Base-by-base conservation (phyloP, 1,140 invertebrate species). In the Lasaia peninsularis region DNA sequence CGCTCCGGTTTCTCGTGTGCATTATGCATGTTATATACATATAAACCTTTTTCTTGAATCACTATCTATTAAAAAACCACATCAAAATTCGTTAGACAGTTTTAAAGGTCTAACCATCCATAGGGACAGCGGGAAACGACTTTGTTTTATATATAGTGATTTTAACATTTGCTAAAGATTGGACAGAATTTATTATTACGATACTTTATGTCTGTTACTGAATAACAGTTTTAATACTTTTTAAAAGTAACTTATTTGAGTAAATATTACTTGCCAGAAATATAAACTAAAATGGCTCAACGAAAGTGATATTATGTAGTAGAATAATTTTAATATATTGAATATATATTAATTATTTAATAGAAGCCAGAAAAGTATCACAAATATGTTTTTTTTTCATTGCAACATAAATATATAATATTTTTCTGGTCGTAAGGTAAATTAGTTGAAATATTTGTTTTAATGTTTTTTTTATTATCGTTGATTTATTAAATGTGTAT, bases 401-500 rank as follows among this genome's bases (percentile, higher is more conserved):
- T 28, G 10, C 40, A 44, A 3, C 1, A 44, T 44, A 44, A 44
- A 37, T 14, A 20, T 20, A 18, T 18, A 21, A 44, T 44, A 14
- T 44, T 18, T 44, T 16, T 44, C 37, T 44, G 40, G 40, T 18
- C 40, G 16, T 18, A 11, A 44, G 14, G 11, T 44, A 44, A 44
- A 44, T 35, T 35, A 12, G n/a, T 35, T 35, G 6, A 35, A 35
- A 44, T 44, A 18, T 44, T 44, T 44, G 40, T 20, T 60, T 60
- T 40, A 50, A 56, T 52, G 57, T 60, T 57, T n/a, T n/a, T n/a
- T 44, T 62, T 54, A 54, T 31, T 52, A 58, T 63, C 67, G 72
- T 74, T 73, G 62, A 68, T 71, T 60, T 62, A 66, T 67, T 37
- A 65, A 49, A 72, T 72, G 65, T 66, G 54, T 51, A 60, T n/a